Evolutionary conservation across 2,888 invertebrate genomes (phyloP).

Genomic region (Isotomurus palustris): DNA sequence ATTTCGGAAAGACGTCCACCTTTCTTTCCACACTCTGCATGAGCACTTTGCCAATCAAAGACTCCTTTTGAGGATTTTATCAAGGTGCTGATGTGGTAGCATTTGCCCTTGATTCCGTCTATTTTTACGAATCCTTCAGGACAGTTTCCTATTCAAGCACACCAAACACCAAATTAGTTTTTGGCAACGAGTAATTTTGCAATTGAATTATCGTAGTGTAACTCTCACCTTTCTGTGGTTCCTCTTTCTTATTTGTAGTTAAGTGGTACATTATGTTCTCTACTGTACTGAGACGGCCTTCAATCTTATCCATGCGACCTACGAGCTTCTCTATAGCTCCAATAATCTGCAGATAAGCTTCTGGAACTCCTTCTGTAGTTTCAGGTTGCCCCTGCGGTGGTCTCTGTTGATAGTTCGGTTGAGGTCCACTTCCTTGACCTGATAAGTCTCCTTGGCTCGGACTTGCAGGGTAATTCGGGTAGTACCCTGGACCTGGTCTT

Average conservation of each 20-base stretch:
- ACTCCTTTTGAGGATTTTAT: conserved; percentile 2
- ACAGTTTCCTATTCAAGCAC: conserved; percentile 29
- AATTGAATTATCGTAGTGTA: not conserved
- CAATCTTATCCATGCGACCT: conserved; percentile 41
- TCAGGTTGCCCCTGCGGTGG: not conserved
- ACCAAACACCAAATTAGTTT: conserved; percentile 1
- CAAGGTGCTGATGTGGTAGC: conserved; percentile 40
- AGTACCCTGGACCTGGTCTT: too few relatives aligned
- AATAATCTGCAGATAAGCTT: conserved; percentile 37
- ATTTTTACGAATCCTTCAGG: conserved; percentile 39
- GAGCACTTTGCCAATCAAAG: conserved; percentile 41
- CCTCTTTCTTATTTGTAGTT: conserved; percentile 30
- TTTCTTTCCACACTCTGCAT: conserved; percentile 37
- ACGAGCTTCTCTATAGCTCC: conserved; percentile 43
- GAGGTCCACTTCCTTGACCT: conserved; percentile 29
- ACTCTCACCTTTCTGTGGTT: conserved; percentile 35
- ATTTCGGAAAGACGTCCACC: conserved; percentile 41
- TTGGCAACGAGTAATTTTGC: not conserved
- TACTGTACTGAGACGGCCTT: conserved; percentile 34
- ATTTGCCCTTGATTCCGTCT: conserved; percentile 42
- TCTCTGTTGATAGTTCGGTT: conserved; percentile 18
- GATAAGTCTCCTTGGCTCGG: conserved; percentile 13
- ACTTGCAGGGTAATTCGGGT: conserved; percentile 5
- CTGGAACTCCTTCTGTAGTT: conserved; percentile 12
- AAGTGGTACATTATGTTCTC: conserved; percentile 41